phyloP scores from a whole-genome alignment of 2,113 vertebrate genomes.

The Python bivittatus region DNA sequence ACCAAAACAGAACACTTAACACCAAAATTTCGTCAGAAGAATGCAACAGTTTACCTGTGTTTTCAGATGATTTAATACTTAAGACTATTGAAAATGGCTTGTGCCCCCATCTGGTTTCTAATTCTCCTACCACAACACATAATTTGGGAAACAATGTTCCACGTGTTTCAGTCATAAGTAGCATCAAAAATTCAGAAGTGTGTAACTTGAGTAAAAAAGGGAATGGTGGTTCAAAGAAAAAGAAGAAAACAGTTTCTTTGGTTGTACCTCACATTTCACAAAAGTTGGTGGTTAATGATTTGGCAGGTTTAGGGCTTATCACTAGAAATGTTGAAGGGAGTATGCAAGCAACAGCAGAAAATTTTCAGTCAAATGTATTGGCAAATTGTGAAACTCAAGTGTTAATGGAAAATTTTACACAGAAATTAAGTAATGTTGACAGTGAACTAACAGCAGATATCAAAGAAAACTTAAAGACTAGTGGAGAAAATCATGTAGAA shows the following conservation, averaged over 20 bases:
- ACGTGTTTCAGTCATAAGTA: constrained; percentile 77
- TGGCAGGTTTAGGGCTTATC: constrained; percentile 63
- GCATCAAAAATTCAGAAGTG: constrained; percentile 69
- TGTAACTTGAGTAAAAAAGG: constrained; percentile 75
- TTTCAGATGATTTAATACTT: constrained; percentile 70
- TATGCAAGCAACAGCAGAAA: constrained; percentile 57
- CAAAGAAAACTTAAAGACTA: constrained; percentile 78
- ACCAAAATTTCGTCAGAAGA: constrained; percentile 70
- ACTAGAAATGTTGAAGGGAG: constrained; percentile 68
- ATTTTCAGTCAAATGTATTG: constrained; percentile 69
- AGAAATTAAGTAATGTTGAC: constrained; percentile 82
- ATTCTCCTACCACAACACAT: constrained; percentile 62
- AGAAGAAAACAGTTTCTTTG: constrained; percentile 71
- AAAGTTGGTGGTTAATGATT: constrained; percentile 65
- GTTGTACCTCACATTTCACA: constrained; percentile 58
- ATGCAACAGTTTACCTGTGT: constrained; percentile 65
- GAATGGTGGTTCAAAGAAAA: constrained; percentile 75
- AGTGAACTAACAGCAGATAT: constrained; percentile 83
- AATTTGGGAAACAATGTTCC: constrained; percentile 64
- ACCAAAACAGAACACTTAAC: constrained; percentile 70
- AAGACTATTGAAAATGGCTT: constrained; percentile 73
- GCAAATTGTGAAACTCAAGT: constrained; percentile 73
- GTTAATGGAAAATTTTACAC: constrained; percentile 73
- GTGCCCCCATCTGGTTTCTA: constrained; percentile 68
- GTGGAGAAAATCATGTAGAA: constrained; percentile 57